Evolutionary conservation across 2,797 vertebrate genomes (phyloP), one percentile per base, ranked within the genome.

Genomic region (Gorsachius magnificus): DNA sequence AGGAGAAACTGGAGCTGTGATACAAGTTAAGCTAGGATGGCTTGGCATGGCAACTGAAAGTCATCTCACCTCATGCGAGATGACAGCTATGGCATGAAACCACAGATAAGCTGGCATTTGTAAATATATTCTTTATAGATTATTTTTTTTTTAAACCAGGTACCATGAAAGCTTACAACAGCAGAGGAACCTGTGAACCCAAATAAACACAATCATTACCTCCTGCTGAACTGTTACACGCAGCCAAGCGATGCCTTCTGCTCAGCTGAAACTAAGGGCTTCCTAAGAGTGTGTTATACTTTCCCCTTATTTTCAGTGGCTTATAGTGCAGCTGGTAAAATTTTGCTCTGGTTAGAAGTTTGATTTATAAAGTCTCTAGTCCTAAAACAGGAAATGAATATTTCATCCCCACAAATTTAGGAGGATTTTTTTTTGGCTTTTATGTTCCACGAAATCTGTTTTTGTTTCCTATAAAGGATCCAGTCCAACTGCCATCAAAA

Each of bases 1-100:
- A 95, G 82, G 85, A 91, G 88, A 97, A 94, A 92, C 36, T 77
- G 71, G 93, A 96, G 70, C 77, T 90, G 43, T 71, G 77, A 84
- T 57, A 88, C 68, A 94, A 84, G 78, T 43, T 21, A 91, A 97
- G 76, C 46, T 72, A 92, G 64, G 58, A 75, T 82, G 61, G 54
- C 85, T 64, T 96, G 84, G 95, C 91, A 94, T 78, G 90, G 64
- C 53, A 91, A 81, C 64, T 76, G 79, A 96, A 95, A 96, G 90
- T 94, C 96, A 83, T 95, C 90, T 96, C 87, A 95, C 81, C 90
- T 97, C 93, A 96, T 83, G 79, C 51, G 64, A 97, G 75, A 89
- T 96, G 97, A 96, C 95, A 97, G 93, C 86, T 96, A 95, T 92
- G 72, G 95, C 96, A 97, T 65, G 70, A 97, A 96, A 96, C 57